Percentiles rank a stretch among this genome's conserved stretches.
phyloP scores from a whole-genome alignment of 2,888 invertebrate genomes.

The Temnothorax rugatulus region DNA sequence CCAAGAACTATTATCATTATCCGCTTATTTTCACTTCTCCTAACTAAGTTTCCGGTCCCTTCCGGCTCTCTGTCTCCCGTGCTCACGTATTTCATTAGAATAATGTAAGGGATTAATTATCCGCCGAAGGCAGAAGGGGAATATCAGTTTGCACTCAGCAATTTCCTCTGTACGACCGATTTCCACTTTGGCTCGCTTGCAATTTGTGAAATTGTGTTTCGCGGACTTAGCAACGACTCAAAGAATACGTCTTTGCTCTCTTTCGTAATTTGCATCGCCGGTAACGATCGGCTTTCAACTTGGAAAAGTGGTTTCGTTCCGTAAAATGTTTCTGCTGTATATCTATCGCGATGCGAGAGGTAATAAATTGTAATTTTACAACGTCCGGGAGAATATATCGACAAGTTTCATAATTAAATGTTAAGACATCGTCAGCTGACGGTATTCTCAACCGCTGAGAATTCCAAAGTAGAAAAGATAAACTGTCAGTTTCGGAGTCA shows the following conservation, averaged over 20 bases:
- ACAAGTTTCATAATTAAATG: slow-evolving; percentile 54
- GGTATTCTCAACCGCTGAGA: slow-evolving; percentile 38
- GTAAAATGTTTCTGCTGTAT: neutral
- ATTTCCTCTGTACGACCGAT: slow-evolving; percentile 60
- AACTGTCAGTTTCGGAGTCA: slow-evolving; percentile 52
- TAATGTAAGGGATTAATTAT: slow-evolving; percentile 63
- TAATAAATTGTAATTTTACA: slow-evolving; percentile 28
- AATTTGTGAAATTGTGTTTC: slow-evolving; percentile 49
- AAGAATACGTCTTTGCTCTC: slow-evolving; percentile 13
- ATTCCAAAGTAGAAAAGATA: slow-evolving; percentile 51
- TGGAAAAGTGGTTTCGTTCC: neutral
- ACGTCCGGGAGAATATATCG: slow-evolving; percentile 25
- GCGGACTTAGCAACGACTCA: slow-evolving; percentile 30
- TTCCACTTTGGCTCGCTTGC: slow-evolving; percentile 49
- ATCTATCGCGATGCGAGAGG: slow-evolving; percentile 1
- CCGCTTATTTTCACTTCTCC: slow-evolving; percentile 74
- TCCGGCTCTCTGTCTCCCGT: slow-evolving; percentile 9
- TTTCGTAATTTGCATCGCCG: slow-evolving; percentile 28
- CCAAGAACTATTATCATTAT: slow-evolving; percentile 70
- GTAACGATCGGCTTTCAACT: slow-evolving; percentile 35
- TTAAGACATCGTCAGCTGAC: slow-evolving; percentile 49
- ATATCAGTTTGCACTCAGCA: slow-evolving; percentile 57
- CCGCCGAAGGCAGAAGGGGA: slow-evolving; percentile 44
- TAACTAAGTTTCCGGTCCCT: slow-evolving; percentile 58
- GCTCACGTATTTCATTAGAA: slow-evolving; percentile 52